Percentiles rank a stretch among this genome's conserved stretches.
Evolutionary conservation across 2,888 invertebrate genomes (phyloP).

Genomic region (Ceratothoa steindachneri): DNA sequence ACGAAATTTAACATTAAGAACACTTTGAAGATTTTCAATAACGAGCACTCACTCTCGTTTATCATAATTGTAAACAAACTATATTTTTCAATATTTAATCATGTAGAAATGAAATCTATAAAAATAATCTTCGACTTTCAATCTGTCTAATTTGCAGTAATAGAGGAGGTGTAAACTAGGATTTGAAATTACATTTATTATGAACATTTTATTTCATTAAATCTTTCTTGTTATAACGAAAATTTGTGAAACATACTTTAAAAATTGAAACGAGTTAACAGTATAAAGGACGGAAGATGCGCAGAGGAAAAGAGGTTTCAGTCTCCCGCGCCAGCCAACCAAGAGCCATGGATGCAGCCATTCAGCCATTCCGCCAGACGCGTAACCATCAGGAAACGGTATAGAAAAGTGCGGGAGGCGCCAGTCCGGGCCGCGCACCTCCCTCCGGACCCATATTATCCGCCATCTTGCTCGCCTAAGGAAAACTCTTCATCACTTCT

Average conservation of each 20-base stretch:
- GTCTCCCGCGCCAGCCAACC: conserved; percentile 3
- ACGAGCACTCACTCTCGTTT: neutral
- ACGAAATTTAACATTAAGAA: neutral
- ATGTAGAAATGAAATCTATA: no score
- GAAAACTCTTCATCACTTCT: conserved; percentile 6
- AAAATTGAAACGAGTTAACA: neutral
- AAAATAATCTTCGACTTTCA: no score
- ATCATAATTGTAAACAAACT: neutral
- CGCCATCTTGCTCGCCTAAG: conserved; percentile 11
- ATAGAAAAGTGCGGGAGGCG: neutral
- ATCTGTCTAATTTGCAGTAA: no score
- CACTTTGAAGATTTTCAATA: neutral
- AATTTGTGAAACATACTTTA: neutral
- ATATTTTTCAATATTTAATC: neutral
- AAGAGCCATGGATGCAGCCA: conserved; percentile 13
- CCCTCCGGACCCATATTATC: conserved; percentile 1
- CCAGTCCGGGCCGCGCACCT: neutral
- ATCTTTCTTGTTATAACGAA: neutral
- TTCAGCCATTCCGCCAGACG: conserved; percentile 10
- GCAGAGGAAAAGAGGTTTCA: neutral
- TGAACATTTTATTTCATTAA: neutral
- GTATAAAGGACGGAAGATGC: conserved; percentile 9
- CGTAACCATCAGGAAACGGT: neutral
- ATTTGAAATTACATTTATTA: no score
- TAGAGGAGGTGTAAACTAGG: no score